Conservation (phyloP, 1,140 invertebrate genomes). For the Ostrea edulis region DNA sequence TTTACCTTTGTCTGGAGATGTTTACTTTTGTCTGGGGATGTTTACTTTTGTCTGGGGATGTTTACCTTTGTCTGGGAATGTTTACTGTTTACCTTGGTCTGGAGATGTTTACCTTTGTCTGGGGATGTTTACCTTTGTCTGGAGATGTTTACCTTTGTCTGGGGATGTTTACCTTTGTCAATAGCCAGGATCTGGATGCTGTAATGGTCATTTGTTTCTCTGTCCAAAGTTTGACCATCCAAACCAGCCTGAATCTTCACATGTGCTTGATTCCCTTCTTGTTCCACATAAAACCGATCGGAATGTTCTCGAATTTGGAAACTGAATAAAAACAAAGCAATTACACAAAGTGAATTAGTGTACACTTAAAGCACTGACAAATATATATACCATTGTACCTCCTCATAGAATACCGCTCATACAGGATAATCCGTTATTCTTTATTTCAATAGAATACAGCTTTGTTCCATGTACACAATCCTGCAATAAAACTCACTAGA, state of each 20-base stretch:
- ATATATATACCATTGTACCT: no score
- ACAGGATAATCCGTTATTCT: no score
- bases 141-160: no score
- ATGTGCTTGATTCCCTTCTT: conserved; percentile 45
- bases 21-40: conserved; percentile 67
- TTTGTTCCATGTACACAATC: no score
- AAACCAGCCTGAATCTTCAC: conserved; percentile 60
- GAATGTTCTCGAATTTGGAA: conserved; percentile 65
- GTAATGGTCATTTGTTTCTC: conserved; percentile 58
- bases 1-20: conserved; percentile 64
- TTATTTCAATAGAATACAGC: no score
- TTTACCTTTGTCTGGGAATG: conserved; percentile 67
- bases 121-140: no score
- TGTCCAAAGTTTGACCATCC: conserved; percentile 64
- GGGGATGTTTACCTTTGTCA: conserved; percentile 59
- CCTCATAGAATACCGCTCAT: no score
- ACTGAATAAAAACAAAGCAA: conserved; percentile 53
- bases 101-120: no score
- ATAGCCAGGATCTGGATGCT: conserved; percentile 59
- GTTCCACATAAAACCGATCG: conserved; percentile 60
- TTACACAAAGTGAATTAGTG: neutral
- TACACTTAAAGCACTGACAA: no score
- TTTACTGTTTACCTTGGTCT: no score
- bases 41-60: no score
- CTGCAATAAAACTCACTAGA: conserved; percentile 63